A percentile compares a stretch with the other conserved stretches of the same genome.
Conservation (phyloP, 30 jellyfish, hydroid and myxozoan species). For the Aurelia aurita region DNA sequence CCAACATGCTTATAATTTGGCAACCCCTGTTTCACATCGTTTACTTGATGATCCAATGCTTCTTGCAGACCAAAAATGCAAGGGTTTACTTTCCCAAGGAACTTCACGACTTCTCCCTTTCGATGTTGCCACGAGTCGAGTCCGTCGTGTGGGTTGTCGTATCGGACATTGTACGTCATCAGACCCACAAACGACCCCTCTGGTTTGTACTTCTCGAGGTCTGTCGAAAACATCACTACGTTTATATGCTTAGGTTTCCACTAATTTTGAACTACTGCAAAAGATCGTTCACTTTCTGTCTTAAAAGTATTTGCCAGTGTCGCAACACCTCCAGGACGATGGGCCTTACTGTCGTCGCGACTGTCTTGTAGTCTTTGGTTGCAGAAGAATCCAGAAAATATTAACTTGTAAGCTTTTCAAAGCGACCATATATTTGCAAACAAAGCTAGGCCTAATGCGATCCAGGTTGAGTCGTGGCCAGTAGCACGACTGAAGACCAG, state of each 20-base stretch:
- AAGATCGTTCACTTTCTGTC: too few relatives aligned
- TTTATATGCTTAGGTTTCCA: neutral
- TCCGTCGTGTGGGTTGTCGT: slow-evolving; percentile 35
- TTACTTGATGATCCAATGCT: slow-evolving; percentile 20
- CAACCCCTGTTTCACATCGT: slow-evolving; percentile 21
- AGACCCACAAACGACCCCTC: neutral
- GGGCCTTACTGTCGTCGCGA: too few relatives aligned
- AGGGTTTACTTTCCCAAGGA: slow-evolving; percentile 18
- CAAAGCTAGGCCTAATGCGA: too few relatives aligned
- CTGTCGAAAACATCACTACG: slow-evolving; percentile 35
- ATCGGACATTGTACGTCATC: slow-evolving; percentile 32
- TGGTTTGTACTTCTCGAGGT: slow-evolving; percentile 4
- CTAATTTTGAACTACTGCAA: too few relatives aligned
- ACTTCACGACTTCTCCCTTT: slow-evolving; percentile 6
- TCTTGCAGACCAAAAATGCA: slow-evolving; percentile 27
- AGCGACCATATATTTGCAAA: too few relatives aligned
- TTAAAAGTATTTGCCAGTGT: too few relatives aligned
- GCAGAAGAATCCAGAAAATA: too few relatives aligned
- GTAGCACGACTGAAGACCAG: too few relatives aligned
- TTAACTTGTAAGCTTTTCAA: too few relatives aligned
- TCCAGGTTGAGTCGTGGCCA: too few relatives aligned
- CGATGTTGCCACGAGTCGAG: slow-evolving; percentile 29
- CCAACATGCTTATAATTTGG: slow-evolving; percentile 17
- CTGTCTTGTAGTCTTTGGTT: too few relatives aligned
- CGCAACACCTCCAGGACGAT: too few relatives aligned